Base-by-base conservation (phyloP, 2,888 invertebrate species). In the Hemaris fuciformis region DNA sequence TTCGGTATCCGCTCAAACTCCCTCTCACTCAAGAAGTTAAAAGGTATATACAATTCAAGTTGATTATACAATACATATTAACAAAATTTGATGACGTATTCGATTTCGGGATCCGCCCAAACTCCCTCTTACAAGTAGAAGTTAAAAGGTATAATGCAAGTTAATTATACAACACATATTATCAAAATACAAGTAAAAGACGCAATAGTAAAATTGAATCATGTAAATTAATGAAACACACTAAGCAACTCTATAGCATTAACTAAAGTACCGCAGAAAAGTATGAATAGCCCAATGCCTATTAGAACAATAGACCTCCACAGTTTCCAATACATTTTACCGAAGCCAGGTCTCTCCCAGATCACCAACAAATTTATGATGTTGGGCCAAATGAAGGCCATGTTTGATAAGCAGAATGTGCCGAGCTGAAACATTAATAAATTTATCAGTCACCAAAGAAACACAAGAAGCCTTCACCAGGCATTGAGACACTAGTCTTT, bases 341-440 rank as follows among this genome's bases (percentile, higher is more conserved):
- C 86, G 0, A 76, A 66, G 0, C 87, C 86, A 3, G 87, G 86
- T 20, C 81, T 71, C 0, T 81, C 60, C 73, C 77, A 84, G 3
- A 72, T n/a, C 0, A 83, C 80, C 1, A 84, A 59, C 0, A 81
- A 41, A 10, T 67, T 64, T 27, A 87, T 84, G 0, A 79, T 0
- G 20, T 72, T 74, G 0, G 87, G 87, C 75, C 79, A 84, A 13
- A 87, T 83, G 53, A 87, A 84, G 0, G 83, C 83, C 83, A 87
- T 85, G 66, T 84, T 84, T 1, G 83, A 68, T 0, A 87, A 68
- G 59, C 85, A 85, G 53, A 87, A 80, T 0, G 76, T 63, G 2
- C 87, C 87, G 1, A 85, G 68, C 87, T 87, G 77, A 45, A 80
- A 82, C 41, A 8, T 27, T n/a, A n/a, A n/a, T n/a, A n/a, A n/a